Base-by-base conservation (phyloP, 2,113 vertebrate genomes). In the Chamaetylas fuelleborni region DNA sequence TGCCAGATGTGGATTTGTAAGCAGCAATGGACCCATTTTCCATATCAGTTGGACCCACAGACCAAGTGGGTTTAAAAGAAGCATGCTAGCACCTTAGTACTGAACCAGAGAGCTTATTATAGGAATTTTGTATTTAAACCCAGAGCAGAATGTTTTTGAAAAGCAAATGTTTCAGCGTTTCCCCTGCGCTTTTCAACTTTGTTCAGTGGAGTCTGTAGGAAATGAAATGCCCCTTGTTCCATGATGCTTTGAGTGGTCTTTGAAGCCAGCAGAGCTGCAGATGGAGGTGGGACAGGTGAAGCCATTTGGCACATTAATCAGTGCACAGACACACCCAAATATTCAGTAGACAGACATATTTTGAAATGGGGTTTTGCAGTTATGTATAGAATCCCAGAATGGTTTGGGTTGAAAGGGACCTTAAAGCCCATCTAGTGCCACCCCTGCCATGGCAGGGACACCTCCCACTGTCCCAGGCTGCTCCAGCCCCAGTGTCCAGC, bases 341-440 rank as follows among this genome's bases (percentile, higher is more conserved):
- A 38, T 34, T 92, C 67, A n/a, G 5, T 10, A 7, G 5, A 9
- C 23, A 42, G 26, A 17, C 19, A 12, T 22, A 13, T 57, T 65
- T 13, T 73, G 22, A 71, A 58, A 14, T 6, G 24, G 10, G 12
- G 8, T 48, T 82, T 72, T 77, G 18, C 19, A 53, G 8, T 77
- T 83, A 9, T 11, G 1, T 36, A 24, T 7, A 31, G 62, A 62
- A 48, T 31, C 11, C 0, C 7, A 14, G 24, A 47, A 31, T 5
- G 16, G 19, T 8, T n/a, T 60, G 45, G 7, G 13, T 4, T 6
- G 29, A 24, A 4, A 61, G 5, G 17, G 18, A 26, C 20, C 6
- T 13, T 2, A 23, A 61, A 61, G 0, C 3, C 1, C 16, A 20
- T 1, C 38, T 24, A 1, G 5, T 11, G 0, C 28, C n/a, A 13